phyloP scores from a whole-genome alignment of 2,888 invertebrate genomes.

The Tachina grossa region DNA sequence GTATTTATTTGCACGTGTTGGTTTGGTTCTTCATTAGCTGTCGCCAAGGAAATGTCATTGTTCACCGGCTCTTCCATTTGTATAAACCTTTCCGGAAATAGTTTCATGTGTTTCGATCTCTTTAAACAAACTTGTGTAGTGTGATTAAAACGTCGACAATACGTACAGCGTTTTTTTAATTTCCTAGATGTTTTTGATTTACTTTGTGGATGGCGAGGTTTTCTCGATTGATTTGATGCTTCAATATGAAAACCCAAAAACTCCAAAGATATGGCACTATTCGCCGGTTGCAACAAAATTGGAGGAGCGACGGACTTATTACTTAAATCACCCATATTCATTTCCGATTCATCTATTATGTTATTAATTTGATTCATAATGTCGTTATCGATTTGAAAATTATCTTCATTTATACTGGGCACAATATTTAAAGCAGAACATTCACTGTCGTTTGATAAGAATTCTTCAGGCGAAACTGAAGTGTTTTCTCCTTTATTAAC shows the following conservation, averaged over 20 bases:
- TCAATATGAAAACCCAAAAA: constrained; percentile 39
- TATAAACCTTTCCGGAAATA: constrained; percentile 32
- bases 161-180: constrained; percentile 48
- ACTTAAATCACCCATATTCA: constrained; percentile 9
- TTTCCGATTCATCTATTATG: constrained; percentile 62
- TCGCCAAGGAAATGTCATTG: neutral
- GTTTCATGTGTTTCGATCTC: constrained; percentile 38
- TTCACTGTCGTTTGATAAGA: constrained; percentile 10
- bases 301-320: neutral
- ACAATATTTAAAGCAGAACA: neutral
- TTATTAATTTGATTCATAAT: constrained; percentile 69
- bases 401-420: neutral
- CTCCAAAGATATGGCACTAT: constrained; percentile 1
- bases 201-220: neutral
- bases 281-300: neutral
- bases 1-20: neutral
- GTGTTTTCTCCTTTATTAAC: constrained; percentile 42
- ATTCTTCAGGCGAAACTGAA: constrained; percentile 12
- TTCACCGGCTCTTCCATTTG: neutral
- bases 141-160: constrained; percentile 51
- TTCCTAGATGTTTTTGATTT: constrained; percentile 28
- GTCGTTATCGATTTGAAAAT: constrained; percentile 67
- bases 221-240: constrained; percentile 5
- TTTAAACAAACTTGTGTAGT: constrained; percentile 40
- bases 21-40: neutral